Base-by-base conservation (phyloP, 1,140 invertebrate genomes). In the Drosophila prosaltans region DNA sequence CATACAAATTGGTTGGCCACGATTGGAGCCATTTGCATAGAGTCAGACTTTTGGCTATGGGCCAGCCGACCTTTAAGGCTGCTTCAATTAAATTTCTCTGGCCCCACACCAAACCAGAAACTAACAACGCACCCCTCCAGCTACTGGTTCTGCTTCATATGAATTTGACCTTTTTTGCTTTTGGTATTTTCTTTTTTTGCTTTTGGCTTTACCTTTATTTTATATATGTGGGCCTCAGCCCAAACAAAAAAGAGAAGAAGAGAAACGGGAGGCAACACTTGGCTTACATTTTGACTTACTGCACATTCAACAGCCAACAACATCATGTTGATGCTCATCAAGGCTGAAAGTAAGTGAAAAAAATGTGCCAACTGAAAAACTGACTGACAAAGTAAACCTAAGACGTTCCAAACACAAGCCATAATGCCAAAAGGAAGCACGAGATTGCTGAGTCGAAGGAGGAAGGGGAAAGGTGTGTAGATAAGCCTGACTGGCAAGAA, bases 11-110 rank as follows among this genome's bases (percentile, higher is more conserved):
- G 82, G 61, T 73, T 21, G 45, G 72, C 66, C 65, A 71, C 68
- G 65, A 72, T 64, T 67, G 66, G 68, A 70, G 67, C 57, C 79
- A 82, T 88, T 86, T 86, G 80, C 82, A 85, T 81, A 78, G 68
- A 54, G 28, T 43, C 69, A 30, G 40, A 43, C 32, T 48, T 63
- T 66, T 73, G 66, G 71, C 71, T 51, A 11, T 60, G 10, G 36
- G 69, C 75, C 69, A 82, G 67, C 57, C 62, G 70, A 88, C 74
- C 83, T 88, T 86, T 67, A 86, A 89, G 83, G 83, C 77, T 72
- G 80, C 70, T 75, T 89, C 84, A 86, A 86, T 86, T 86, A 86
- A 88, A 86, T 83, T 78, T 75, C 69, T 83, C 16, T 11, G 45
- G 28, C 59, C 43, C 16, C 16, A 16, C 16, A 16, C 16, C 72